Conservation (phyloP, 2,797 vertebrate species). For the Tachyglossus aculeatus region DNA sequence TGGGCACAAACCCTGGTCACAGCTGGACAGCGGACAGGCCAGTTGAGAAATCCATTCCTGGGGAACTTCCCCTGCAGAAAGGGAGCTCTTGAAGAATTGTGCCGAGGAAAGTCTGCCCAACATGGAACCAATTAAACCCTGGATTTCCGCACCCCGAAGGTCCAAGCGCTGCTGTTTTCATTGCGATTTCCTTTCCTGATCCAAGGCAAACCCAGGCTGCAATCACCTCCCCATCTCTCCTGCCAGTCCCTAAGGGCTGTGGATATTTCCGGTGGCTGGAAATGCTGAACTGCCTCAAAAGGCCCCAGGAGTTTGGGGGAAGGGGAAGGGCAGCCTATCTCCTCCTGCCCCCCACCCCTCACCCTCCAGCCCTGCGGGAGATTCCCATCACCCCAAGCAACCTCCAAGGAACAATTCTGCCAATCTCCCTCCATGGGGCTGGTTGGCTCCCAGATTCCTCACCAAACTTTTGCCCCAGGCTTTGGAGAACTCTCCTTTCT, state of each 20-base stretch:
- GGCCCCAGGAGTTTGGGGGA: background rate
- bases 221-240: background rate
- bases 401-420: too few species aligned
- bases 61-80: background rate
- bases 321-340: background rate
- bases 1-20: background rate
- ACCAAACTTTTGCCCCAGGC: too few species aligned
- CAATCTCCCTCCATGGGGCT: background rate
- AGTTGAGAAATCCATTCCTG: background rate
- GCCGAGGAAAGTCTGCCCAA: conserved; percentile 57
- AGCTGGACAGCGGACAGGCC: background rate
- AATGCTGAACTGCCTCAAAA: too few species aligned
- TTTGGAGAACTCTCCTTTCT: too few species aligned
- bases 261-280: background rate
- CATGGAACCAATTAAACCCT: conserved; percentile 63
- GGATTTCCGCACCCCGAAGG: conserved; percentile 38
- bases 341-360: background rate
- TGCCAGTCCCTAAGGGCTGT: background rate
- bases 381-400: background rate
- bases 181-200: conserved; percentile 6
- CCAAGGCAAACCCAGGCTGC: background rate
- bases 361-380: too few species aligned
- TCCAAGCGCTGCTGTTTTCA: conserved; percentile 18
- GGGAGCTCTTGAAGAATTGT: background rate
- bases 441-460: background rate